Evolutionary conservation across 2,888 invertebrate genomes (phyloP).

Genomic region (Ennomos quercinarius): DNA sequence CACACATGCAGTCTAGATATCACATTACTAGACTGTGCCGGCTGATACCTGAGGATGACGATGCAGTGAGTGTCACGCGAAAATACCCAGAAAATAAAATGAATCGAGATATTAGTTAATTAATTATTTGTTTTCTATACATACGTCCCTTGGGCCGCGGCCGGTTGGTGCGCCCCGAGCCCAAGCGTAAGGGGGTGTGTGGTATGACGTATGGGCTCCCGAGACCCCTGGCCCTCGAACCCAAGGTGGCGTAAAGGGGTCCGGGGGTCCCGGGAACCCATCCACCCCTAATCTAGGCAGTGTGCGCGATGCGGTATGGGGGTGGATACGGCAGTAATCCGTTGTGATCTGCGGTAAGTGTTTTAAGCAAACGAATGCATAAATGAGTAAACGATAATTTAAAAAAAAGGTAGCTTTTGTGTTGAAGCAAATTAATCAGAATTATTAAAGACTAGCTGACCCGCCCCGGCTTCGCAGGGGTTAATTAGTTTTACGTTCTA

Average conservation of each 20-base stretch:
- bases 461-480: too few species aligned
- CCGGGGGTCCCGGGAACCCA: neutral
- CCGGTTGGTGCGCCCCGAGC: conserved; percentile 28
- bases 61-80: too few species aligned
- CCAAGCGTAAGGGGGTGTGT: conserved; percentile 17
- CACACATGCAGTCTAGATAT: too few species aligned
- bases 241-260: conserved; percentile 16
- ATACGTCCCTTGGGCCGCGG: conserved; percentile 28
- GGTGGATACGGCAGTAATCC: conserved; percentile 14
- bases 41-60: too few species aligned
- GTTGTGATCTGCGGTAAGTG: conserved; percentile 18
- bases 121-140: conserved; percentile 8
- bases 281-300: conserved; percentile 10
- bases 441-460: too few species aligned
- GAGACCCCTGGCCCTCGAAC: neutral
- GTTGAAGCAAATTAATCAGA: too few species aligned
- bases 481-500: too few species aligned
- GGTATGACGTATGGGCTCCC: too few species aligned
- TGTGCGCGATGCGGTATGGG: conserved; percentile 10
- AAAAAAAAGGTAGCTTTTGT: neutral
- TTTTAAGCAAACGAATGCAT: conserved; percentile 17
- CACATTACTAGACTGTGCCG: too few species aligned
- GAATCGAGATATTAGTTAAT: too few species aligned
- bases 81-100: too few species aligned
- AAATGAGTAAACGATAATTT: neutral